Conservation (phyloP, 2,888 invertebrate genomes). For the Neoscelio sp. region DNA sequence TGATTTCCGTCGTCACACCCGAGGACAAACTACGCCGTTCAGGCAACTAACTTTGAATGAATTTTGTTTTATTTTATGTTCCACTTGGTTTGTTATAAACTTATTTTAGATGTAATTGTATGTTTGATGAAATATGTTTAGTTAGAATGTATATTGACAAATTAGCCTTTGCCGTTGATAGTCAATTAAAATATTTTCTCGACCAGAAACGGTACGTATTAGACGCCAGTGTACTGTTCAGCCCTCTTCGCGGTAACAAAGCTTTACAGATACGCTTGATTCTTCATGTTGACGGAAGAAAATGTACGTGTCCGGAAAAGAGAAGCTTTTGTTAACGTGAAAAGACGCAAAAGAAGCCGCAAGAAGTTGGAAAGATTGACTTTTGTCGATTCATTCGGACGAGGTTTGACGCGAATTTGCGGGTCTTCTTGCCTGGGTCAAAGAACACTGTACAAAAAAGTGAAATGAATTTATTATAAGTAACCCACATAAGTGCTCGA, state of each 20-base stretch:
- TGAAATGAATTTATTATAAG: slow-evolving; percentile 34
- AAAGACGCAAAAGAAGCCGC: slow-evolving; percentile 53
- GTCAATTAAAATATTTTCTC: not conserved
- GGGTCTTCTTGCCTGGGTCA: slow-evolving; percentile 50
- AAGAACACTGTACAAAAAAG: slow-evolving; percentile 32
- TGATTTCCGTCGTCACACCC: too few relatives aligned
- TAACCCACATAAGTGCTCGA: slow-evolving; percentile 6
- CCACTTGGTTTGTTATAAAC: too few relatives aligned
- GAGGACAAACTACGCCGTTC: too few relatives aligned
- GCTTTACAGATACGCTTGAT: slow-evolving; percentile 33
- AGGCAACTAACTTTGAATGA: too few relatives aligned
- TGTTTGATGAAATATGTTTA: too few relatives aligned
- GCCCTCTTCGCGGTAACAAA: slow-evolving; percentile 23
- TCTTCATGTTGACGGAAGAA: slow-evolving; percentile 39
- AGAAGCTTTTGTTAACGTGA: slow-evolving; percentile 51
- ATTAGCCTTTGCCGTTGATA: too few relatives aligned
- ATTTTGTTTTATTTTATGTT: too few relatives aligned
- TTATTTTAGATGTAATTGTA: too few relatives aligned
- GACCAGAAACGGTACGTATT: slow-evolving; percentile 5
- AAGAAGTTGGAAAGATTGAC: slow-evolving; percentile 56
- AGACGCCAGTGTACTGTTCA: not conserved
- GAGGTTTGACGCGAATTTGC: slow-evolving; percentile 53
- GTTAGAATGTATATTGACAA: too few relatives aligned
- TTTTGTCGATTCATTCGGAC: slow-evolving; percentile 61
- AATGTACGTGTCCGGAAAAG: slow-evolving; percentile 40